Percentiles rank a stretch among this genome's conserved stretches.
Conservation (phyloP, 1,140 invertebrate genomes). For the Orchestia grillus region DNA sequence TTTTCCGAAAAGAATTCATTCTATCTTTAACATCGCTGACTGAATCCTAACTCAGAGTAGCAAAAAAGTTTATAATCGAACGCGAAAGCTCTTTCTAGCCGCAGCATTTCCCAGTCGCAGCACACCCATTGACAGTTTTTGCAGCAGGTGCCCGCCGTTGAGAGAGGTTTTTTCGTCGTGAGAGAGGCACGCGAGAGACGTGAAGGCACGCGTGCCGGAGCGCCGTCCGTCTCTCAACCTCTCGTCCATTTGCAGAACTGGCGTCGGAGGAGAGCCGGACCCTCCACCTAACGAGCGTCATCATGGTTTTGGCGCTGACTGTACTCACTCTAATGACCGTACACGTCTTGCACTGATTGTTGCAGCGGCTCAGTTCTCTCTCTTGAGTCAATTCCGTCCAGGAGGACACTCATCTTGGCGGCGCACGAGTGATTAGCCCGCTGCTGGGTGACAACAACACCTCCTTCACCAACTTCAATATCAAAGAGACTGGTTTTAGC, state of each 20-base stretch:
- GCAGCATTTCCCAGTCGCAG: background rate
- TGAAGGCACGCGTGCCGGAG: background rate
- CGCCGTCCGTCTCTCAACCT: background rate
- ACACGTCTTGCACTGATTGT: slow-evolving; percentile 39
- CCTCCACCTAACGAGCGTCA: slow-evolving; percentile 36
- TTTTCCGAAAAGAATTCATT: background rate
- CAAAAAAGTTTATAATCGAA: background rate
- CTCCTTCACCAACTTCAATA: background rate
- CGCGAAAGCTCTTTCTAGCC: background rate
- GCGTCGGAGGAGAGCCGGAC: background rate
- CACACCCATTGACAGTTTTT: background rate
- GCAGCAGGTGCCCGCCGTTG: background rate
- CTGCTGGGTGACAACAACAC: background rate
- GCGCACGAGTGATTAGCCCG: background rate
- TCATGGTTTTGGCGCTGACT: slow-evolving; percentile 45
- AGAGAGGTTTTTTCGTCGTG: background rate
- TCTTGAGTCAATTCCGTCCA: background rate
- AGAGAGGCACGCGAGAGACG: background rate
- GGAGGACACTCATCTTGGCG: background rate
- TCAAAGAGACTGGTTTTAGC: background rate
- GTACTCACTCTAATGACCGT: slow-evolving; percentile 33
- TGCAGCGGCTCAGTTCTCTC: background rate
- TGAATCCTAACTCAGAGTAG: background rate
- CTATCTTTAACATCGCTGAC: background rate
- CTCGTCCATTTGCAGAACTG: slow-evolving; percentile 50